phyloP scores from a whole-genome alignment of 2,888 invertebrate genomes.

The Eupithecia vulgata region DNA sequence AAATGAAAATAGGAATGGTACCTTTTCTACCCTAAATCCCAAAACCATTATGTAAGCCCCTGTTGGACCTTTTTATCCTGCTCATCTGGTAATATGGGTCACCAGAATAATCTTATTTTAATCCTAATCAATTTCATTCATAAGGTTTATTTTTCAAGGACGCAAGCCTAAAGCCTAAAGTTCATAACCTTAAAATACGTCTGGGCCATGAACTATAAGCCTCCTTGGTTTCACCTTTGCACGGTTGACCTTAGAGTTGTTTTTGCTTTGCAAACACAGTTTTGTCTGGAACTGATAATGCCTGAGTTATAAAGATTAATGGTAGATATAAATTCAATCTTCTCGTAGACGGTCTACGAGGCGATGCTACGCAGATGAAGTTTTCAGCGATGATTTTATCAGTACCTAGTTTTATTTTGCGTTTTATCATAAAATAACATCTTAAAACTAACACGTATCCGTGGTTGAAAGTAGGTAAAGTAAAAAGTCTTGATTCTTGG shows the following conservation, averaged over 20 bases:
- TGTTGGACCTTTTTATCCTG: neutral
- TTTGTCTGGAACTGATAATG: conserved; percentile 27
- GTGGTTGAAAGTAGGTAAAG: no score
- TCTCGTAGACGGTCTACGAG: conserved; percentile 29
- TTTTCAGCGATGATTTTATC: neutral
- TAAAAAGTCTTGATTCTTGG: no score
- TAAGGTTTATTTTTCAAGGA: conserved; percentile 27
- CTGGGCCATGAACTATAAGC: conserved; percentile 54
- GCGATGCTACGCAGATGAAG: conserved; percentile 28
- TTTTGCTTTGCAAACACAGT: conserved; percentile 21
- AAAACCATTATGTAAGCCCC: conserved; percentile 14
- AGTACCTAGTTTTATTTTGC: neutral
- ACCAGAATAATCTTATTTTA: conserved; percentile 15
- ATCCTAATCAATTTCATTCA: conserved; percentile 18
- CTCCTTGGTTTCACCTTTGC: conserved; percentile 53
- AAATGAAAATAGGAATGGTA: conserved; percentile 24
- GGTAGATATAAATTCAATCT: conserved; percentile 29
- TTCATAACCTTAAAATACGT: conserved; percentile 46
- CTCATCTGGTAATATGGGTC: neutral
- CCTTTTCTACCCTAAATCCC: conserved; percentile 13
- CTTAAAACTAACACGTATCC: neutral
- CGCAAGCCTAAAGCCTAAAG: conserved; percentile 27
- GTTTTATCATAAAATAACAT: neutral
- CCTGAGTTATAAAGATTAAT: conserved; percentile 35
- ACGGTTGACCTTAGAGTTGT: conserved; percentile 32